Evolutionary conservation across 2,113 vertebrate species (phyloP).

Genomic region (Cyphotilapia sp.): DNA sequence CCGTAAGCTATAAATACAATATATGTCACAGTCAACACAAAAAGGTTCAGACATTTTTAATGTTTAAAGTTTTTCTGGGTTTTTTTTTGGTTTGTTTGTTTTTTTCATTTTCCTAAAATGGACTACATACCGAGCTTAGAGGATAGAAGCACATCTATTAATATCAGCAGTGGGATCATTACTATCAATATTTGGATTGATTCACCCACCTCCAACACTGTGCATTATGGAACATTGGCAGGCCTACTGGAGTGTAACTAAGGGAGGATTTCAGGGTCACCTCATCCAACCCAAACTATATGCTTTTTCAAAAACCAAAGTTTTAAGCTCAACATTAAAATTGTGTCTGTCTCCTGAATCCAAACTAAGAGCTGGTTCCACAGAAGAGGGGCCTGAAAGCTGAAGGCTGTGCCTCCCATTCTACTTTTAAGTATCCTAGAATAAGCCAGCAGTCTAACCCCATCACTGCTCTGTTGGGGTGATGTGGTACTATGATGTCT

Average conservation of each 20-base stretch:
- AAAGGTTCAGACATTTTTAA: neutral
- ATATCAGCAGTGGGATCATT: neutral
- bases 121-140: neutral
- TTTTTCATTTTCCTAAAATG: neutral
- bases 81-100: neutral
- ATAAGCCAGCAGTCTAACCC: neutral
- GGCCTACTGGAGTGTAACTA: neutral
- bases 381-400: neutral
- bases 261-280: neutral
- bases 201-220: neutral
- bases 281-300: neutral
- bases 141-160: neutral
- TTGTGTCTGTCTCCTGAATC: neutral
- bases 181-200: neutral
- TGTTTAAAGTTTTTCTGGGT: accelerated
- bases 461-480: neutral
- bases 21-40: neutral
- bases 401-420: accelerated
- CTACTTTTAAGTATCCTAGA: neutral
- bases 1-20: neutral
- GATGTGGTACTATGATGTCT: neutral
- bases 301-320: neutral
- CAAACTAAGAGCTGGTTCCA: neutral
- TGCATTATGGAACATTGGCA: neutral
- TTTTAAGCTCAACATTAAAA: neutral